A percentile compares a stretch with the other conserved stretches of the same genome.
Conservation (phyloP, 2,113 vertebrate genomes). For the Haplochromis burtoni region DNA sequence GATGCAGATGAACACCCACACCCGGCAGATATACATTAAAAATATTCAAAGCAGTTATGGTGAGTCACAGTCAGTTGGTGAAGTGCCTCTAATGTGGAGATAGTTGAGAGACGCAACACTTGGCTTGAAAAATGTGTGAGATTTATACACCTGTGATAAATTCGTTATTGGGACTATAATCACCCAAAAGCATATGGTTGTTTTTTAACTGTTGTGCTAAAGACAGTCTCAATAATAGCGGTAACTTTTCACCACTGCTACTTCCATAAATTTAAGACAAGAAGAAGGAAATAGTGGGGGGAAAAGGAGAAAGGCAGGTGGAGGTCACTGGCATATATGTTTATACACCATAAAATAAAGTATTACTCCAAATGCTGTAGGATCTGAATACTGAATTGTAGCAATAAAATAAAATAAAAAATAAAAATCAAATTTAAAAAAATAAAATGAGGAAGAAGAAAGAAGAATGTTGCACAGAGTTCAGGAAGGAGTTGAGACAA, state of each 20-base stretch:
- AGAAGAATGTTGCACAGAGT: not conserved
- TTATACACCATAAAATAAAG: not conserved
- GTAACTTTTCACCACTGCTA: not conserved
- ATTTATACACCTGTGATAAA: not conserved
- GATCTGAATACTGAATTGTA: not conserved
- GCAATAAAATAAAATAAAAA: not conserved
- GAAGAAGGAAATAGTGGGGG: not conserved
- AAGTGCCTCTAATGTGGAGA: not conserved
- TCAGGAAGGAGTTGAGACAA: not conserved
- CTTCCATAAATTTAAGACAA: not conserved
- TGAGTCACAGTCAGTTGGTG: not conserved
- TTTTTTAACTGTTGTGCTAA: not conserved
- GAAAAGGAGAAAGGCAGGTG: not conserved
- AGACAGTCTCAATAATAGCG: not conserved
- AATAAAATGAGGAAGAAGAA: not conserved
- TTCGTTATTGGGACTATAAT: not conserved
- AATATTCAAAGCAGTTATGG: not conserved
- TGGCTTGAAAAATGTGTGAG: not conserved
- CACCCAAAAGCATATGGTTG: not conserved
- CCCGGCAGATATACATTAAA: conserved; percentile 2
- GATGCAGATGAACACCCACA: not conserved
- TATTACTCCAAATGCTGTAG: not conserved
- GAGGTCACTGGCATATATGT: not conserved
- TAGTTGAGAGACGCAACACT: not conserved
- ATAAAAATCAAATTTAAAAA: not conserved